Evolutionary conservation across 1,140 invertebrate species (phyloP).

Genomic region (Musca domestica): DNA sequence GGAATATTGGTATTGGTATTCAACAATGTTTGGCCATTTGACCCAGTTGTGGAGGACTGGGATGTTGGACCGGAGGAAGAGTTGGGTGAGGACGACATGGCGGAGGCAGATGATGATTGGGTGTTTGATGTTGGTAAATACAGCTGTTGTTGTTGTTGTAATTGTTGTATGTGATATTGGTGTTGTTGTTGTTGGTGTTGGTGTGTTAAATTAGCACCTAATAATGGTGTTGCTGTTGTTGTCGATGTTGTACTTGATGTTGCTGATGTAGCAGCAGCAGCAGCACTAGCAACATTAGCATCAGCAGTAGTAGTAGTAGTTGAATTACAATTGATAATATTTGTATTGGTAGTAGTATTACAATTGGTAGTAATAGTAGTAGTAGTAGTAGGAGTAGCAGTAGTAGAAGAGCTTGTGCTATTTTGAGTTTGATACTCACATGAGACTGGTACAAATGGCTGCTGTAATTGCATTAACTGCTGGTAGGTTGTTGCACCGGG

Average conservation of each 20-base stretch:
- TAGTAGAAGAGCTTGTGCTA: conserved; percentile 35
- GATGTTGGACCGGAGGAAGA: conserved; percentile 3
- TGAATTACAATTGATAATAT: conserved; percentile 41
- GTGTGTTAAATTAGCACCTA: conserved; percentile 32
- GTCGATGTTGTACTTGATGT: too few species aligned
- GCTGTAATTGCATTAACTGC: conserved; percentile 91
- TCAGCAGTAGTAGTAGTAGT: conserved; percentile 42
- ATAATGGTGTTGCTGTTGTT: conserved; percentile 2
- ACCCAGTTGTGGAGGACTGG: background rate
- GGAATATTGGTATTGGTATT: conserved; percentile 5
- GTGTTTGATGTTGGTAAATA: background rate
- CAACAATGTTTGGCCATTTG: background rate
- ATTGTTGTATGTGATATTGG: conserved; percentile 9
- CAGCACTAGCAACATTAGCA: conserved; percentile 13
- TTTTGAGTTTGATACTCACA: conserved; percentile 82
- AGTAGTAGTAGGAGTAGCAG: conserved; percentile 26
- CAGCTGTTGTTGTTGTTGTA: conserved; percentile 17
- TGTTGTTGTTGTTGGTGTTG: conserved; percentile 42
- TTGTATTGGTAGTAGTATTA: conserved; percentile 40
- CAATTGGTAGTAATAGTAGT: conserved; percentile 37
- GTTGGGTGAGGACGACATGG: conserved; percentile 6
- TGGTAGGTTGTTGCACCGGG: conserved; percentile 87
- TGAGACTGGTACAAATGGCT: conserved; percentile 90
- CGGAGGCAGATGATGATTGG: background rate
- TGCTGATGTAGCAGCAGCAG: conserved; percentile 17